Conservation (phyloP, 1,140 invertebrate genomes). For the Rhagoletis zephyria region DNA sequence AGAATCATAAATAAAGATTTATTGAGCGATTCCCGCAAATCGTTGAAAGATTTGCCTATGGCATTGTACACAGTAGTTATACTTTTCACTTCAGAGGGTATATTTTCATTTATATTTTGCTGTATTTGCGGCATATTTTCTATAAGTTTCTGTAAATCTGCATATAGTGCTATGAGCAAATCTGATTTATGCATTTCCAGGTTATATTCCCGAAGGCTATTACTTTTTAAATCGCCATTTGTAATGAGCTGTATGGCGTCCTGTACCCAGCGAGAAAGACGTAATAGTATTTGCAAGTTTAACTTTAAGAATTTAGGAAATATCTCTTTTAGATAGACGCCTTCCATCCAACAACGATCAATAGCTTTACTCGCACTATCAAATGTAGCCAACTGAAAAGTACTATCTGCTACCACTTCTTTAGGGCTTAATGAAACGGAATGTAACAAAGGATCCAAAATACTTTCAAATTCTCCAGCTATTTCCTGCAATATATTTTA, state of each 20-base stretch:
- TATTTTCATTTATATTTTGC: slow-evolving; percentile 53
- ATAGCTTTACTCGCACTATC: slow-evolving; percentile 71
- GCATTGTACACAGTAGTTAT: slow-evolving; percentile 59
- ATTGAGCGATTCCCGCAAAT: slow-evolving; percentile 59
- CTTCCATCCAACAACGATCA: slow-evolving; percentile 81
- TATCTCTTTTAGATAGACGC: slow-evolving; percentile 82
- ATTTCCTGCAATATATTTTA: slow-evolving; percentile 78
- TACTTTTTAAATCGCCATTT: slow-evolving; percentile 56
- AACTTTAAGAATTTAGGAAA: slow-evolving; percentile 91
- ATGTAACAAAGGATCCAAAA: slow-evolving; percentile 64
- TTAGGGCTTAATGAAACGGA: slow-evolving; percentile 57
- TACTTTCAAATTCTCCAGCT: slow-evolving; percentile 77
- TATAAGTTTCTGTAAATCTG: slow-evolving; percentile 64
- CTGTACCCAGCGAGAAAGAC: slow-evolving; percentile 82
- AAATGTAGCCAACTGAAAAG: slow-evolving; percentile 62
- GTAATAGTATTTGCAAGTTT: slow-evolving; percentile 84
- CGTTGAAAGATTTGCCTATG: slow-evolving; percentile 62
- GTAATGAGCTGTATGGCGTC: slow-evolving; percentile 69
- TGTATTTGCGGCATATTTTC: slow-evolving; percentile 61
- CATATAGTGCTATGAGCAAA: slow-evolving; percentile 64
- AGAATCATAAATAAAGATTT: slow-evolving; percentile 61
- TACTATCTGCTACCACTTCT: not conserved
- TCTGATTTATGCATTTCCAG: slow-evolving; percentile 57
- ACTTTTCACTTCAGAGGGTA: slow-evolving; percentile 57
- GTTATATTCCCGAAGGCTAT: not conserved